Percentiles rank a stretch among this genome's conserved stretches.
Evolutionary conservation across 2,797 vertebrate species (phyloP).

Genomic region (Limosa lapponica): DNA sequence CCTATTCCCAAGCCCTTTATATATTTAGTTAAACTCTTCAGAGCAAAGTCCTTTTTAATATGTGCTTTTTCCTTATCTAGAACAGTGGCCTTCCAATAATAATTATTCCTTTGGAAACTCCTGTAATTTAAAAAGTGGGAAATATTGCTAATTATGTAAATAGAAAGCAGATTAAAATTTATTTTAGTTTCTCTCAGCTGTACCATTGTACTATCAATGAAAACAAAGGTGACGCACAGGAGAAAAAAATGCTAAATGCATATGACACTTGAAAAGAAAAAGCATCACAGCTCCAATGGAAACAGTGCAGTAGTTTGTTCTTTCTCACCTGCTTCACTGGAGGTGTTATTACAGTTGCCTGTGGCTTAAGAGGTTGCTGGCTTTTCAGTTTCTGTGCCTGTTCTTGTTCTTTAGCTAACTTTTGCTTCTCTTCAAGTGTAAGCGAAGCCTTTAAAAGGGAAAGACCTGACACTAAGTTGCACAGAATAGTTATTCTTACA

Average conservation of each 20-base stretch:
- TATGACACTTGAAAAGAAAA: neutral
- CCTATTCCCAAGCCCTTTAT: neutral
- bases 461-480: neutral
- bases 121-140: neutral
- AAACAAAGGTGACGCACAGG: neutral
- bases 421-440: slow-evolving; percentile 97
- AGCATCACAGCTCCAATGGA: neutral
- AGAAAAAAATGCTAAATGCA: neutral
- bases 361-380: slow-evolving; percentile 92
- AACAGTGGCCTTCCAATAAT: neutral
- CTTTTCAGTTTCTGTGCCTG: slow-evolving; percentile 94
- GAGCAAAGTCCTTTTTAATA: neutral
- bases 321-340: slow-evolving; percentile 84
- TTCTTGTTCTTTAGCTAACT: slow-evolving; percentile 96
- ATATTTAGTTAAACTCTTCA: neutral
- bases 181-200: neutral
- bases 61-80: neutral
- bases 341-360: slow-evolving; percentile 79
- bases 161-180: neutral
- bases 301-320: neutral
- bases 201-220: neutral
- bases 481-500: neutral
- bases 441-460: slow-evolving; percentile 86
- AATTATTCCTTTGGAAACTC: neutral
- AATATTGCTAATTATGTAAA: neutral